Percentiles rank a stretch among this genome's conserved stretches.
Evolutionary conservation across 2,797 vertebrate genomes (phyloP).

Genomic region (Sebastes taczanowskii): DNA sequence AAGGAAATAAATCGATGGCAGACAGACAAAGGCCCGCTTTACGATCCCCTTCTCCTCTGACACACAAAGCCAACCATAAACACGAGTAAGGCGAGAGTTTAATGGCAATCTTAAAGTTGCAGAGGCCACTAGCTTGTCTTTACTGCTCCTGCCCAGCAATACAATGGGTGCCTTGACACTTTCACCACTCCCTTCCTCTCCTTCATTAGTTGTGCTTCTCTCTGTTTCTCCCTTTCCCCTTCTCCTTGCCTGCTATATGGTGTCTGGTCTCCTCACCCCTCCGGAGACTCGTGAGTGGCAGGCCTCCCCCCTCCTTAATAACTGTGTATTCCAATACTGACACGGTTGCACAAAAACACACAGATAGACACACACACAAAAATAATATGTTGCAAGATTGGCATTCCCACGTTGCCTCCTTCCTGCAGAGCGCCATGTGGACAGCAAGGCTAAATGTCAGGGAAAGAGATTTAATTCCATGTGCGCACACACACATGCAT

Average conservation of each 20-base stretch:
- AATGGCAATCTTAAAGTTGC: slow-evolving; percentile 85
- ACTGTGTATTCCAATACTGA: slow-evolving; percentile 73
- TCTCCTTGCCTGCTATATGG: slow-evolving; percentile 48
- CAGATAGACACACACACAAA: slow-evolving; percentile 23
- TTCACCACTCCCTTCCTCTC: slow-evolving; percentile 67
- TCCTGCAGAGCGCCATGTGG: slow-evolving; percentile 59
- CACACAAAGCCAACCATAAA: slow-evolving; percentile 83
- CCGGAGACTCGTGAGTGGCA: slow-evolving; percentile 80
- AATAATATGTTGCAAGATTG: slow-evolving; percentile 68
- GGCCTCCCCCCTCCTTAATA: slow-evolving; percentile 76
- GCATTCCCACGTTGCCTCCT: slow-evolving; percentile 66
- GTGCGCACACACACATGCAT: slow-evolving; percentile 30
- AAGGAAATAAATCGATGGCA: slow-evolving; percentile 85
- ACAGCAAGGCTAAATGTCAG: slow-evolving; percentile 75
- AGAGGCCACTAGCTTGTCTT: slow-evolving; percentile 80
- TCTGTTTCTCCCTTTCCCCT: slow-evolving; percentile 49
- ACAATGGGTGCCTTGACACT: slow-evolving; percentile 76
- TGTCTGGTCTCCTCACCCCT: slow-evolving; percentile 72
- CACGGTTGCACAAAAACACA: slow-evolving; percentile 54
- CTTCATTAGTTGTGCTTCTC: slow-evolving; percentile 69
- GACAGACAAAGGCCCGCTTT: slow-evolving; percentile 82
- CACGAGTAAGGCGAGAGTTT: slow-evolving; percentile 79
- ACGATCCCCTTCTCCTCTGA: slow-evolving; percentile 74
- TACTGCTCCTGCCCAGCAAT: slow-evolving; percentile 74
- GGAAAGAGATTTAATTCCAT: slow-evolving; percentile 71